Base-by-base conservation (phyloP, 2,113 vertebrate genomes). In the Gorsachius goisagi region DNA sequence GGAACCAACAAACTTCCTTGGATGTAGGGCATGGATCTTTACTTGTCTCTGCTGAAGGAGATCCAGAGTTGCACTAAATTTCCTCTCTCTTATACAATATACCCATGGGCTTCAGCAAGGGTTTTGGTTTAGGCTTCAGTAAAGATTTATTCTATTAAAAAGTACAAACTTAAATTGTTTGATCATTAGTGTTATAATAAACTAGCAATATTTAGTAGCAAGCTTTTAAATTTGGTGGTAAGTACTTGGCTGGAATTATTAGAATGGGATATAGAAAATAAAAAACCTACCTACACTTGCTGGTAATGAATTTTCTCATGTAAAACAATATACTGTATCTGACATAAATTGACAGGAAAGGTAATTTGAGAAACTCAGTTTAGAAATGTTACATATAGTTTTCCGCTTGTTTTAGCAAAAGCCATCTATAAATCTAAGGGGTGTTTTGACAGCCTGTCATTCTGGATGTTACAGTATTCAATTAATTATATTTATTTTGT, bases 341-440 rank as follows among this genome's bases (percentile, higher is more conserved):
- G 75, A 73, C 26, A 41, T 45, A 74, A 84, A 58, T 67, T 91
- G 63, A 3, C 55, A 71, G 41, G 47, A 93, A 79, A 86, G 11
- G n/a, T 88, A 71, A 92, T 83, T 64, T 75, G 82, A 92, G 92
- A 92, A 91, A 69, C 37, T 91, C 32, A 32, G 4, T 80, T 89
- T 85, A 74, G 67, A 93, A 95, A 90, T 7, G 9, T 80, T 90
- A 30, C 0, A 0, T 64, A 59, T 32, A 47, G 52, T 86, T 93
- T 93, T 84, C 72, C 44, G 10, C 81, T 94, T 92, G 16, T 94
- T 86, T 93, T 92, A 94, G 44, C 16, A 44, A 68, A 80, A 95
- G 17, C 49, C 0, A 0, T 71, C 47, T 67, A 1, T 52, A 88
- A 80, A 90, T 94, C 41, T 74, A 23, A 59, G 20, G 11, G 26